A percentile compares a stretch with the other conserved stretches of the same genome.
phyloP scores from a whole-genome alignment of 2,797 vertebrate genomes.

The Propithecus deckenii region DNA sequence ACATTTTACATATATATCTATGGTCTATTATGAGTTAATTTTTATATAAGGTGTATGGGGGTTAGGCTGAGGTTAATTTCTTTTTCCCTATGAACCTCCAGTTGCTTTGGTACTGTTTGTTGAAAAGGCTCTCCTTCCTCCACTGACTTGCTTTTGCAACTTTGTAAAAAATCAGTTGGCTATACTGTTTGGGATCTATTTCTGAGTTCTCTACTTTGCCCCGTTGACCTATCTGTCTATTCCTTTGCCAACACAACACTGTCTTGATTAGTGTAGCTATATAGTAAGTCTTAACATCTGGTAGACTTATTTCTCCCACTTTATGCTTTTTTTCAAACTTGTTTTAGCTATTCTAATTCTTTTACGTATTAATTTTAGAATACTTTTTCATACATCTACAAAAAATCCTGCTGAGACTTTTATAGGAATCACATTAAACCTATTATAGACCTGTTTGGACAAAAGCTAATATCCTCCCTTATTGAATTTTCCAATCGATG shows the following conservation, averaged over 20 bases:
- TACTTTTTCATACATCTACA: neutral
- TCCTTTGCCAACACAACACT: neutral
- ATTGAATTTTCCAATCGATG: neutral
- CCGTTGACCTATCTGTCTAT: neutral
- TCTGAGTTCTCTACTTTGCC: neutral
- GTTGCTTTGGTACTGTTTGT: neutral
- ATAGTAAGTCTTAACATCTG: neutral
- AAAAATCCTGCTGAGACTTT: neutral
- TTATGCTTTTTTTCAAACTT: neutral
- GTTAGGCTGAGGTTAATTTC: neutral
- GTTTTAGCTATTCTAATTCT: neutral
- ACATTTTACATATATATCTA: neutral
- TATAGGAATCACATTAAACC: neutral
- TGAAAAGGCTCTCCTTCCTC: neutral
- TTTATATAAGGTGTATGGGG: neutral
- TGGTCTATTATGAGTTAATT: neutral
- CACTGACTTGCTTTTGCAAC: neutral
- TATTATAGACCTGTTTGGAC: neutral
- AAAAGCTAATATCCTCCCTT: neutral
- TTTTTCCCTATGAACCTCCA: neutral
- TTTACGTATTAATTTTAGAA: neutral
- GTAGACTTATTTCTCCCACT: neutral
- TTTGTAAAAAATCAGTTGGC: neutral
- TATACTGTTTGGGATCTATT: rapidly evolving
- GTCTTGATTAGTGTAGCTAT: neutral